Evolutionary conservation across 2,797 vertebrate genomes (phyloP), one percentile per base, ranked within the genome.

Genomic region (Pantherophis vulpinus): DNA sequence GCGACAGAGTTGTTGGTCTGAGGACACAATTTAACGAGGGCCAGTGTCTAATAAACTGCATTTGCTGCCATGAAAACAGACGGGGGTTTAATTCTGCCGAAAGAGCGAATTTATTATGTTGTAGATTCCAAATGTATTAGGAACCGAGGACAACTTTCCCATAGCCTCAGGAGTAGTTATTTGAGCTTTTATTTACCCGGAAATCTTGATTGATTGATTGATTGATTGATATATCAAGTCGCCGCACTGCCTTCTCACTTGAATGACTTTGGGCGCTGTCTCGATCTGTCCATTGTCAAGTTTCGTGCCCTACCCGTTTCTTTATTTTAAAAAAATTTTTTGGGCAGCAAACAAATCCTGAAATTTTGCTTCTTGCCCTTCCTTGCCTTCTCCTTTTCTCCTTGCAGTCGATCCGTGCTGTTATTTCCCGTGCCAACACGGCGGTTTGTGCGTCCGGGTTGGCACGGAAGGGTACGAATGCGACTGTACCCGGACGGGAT

Each of bases 401-500:
- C 4, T 93, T 90, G 0, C 98, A 99, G 99, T 98, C 96, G 99
- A 99, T 90, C 99, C 98, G 14, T 99, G 99, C 60, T 99, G 99
- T 96, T 98, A 97, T 96, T 99, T 98, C 94, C 99, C 99, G 0
- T 99, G 99, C 95, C 98, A 99, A 97, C 98, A 99, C 97, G 97
- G 97, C 95, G 99, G 99, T 0, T 95, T 99, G 92, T 99, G 99
- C 32, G 95, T 99, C 94, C 98, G 98, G 91, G 98, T 98, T 0
- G 98, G 98, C 54, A 54, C 95, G 13, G 96, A 97, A 2, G 13
- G 91, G 18, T 99, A 99, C 27, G 97, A 98, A 90, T 99, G 99
- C 4, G 99, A 99, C 97, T 99, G 99, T 96, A 99, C 98, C 0
- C 97, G 97, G 89, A 99, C 99, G 0, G 99, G 99, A 13, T 99